These are phyloP conservation scores for Saiga tatarica DNA, from an alignment of 2,113 vertebrate genomes.

Conservation along the genomic window DNA sequence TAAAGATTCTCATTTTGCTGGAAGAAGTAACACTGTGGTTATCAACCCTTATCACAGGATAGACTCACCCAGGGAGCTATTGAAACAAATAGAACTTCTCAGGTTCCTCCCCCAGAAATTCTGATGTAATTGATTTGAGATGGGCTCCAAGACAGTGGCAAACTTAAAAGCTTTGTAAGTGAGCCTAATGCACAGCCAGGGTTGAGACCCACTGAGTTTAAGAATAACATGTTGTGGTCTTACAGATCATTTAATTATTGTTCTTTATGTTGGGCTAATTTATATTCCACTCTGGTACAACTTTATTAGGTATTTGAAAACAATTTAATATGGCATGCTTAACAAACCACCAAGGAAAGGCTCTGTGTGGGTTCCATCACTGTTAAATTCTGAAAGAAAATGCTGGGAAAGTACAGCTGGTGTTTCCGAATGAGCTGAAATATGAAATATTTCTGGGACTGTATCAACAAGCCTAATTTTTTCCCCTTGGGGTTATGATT, in stretches of 20 bases:
- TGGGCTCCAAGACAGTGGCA: neutral
- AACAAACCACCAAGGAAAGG: constrained; percentile 2
- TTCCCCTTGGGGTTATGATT: constrained; percentile 71
- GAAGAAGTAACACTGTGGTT: neutral
- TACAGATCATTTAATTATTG: neutral
- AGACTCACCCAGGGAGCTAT: neutral
- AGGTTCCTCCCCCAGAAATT: neutral
- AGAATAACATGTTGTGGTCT: neutral
- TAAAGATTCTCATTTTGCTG: constrained; percentile 30
- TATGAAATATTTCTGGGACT: constrained; percentile 74
- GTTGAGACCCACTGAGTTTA: neutral
- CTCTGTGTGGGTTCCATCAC: neutral
- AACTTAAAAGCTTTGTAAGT: constrained; percentile 16
- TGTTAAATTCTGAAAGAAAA: constrained; percentile 39
- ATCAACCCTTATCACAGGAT: neutral
- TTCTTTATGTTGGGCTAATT: constrained; percentile 1
- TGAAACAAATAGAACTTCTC: neutral
- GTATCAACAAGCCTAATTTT: constrained; percentile 75
- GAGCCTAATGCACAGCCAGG: neutral
- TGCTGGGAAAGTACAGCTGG: constrained; percentile 68
- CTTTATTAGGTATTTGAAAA: constrained; percentile 49
- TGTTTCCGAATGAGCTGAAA: constrained; percentile 64
- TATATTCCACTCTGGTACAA: neutral
- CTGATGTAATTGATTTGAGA: constrained; percentile 27
- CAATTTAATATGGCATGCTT: constrained; percentile 11